Evolutionary conservation across 1,140 invertebrate genomes (phyloP), one percentile per base, ranked within the genome.

Genomic region (Euura saliciscinereae): DNA sequence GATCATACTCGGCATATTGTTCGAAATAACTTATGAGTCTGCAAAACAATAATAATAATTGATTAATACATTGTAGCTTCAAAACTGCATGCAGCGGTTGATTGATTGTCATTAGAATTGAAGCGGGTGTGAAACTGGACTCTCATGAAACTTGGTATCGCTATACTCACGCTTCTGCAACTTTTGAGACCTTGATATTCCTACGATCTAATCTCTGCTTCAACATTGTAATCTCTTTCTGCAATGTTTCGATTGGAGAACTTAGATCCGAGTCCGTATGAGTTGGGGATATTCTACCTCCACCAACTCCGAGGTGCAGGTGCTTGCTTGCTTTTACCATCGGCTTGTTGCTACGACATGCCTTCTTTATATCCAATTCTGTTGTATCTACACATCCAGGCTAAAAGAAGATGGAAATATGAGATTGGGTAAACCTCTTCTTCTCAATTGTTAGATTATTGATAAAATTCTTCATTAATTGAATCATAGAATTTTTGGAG

Each of bases 311-410:
- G 66, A 89, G 78, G 76, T 88, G 87, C 73, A 88, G 80, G 80
- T 89, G 88, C 82, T 89, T 89, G 69, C 85, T 85, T 43, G 85
- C 86, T 65, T 89, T 90, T 64, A 90, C 84, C 69, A 88, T 87
- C 8, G 93, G 92, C 80, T 91, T 91, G 78, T 95, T 94, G 82
- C 92, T 95, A 72, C 97, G 91, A 83, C 96, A 98, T 44, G 97
- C 93, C 88, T 99, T 99, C 84, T 97, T 98, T 46, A 98, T 98
- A 87, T 99, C 97, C 82, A 99, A 91, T 88, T 99, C 98, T 1
- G 98, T 99, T 6, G 98, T 99, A 87, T 99, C 99, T 3, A 99
- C 97, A 88, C 97, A 99, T 43, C 98, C 98, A 51, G 98, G 98
- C 95, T 97, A 81, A 71, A 89, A 89, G 78, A 66, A 73, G 43